Percentiles rank a stretch among this genome's conserved stretches.
Conservation (phyloP, 2,888 invertebrate genomes). For the Dasypogon diadema region DNA sequence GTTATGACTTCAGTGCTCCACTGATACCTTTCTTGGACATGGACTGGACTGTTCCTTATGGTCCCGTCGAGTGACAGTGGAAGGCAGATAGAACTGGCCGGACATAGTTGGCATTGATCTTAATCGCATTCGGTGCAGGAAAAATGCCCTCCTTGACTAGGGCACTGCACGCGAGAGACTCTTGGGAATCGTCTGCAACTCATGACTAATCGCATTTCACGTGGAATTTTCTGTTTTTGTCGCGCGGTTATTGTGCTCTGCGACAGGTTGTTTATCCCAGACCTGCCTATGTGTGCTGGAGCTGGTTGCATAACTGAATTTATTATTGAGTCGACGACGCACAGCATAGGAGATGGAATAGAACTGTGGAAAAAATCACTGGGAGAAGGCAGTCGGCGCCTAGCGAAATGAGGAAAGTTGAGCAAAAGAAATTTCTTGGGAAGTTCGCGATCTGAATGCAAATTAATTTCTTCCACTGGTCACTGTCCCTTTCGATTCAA, state of each 20-base stretch:
- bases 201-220: conserved; percentile 21
- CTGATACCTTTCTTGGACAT: not conserved
- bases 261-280: conserved; percentile 15
- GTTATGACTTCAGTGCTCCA: not conserved
- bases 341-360: not conserved
- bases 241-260: not conserved
- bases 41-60: not conserved
- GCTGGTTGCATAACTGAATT: not conserved
- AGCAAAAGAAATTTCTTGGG: not conserved
- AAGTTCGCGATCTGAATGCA: not conserved
- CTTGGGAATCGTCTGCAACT: not conserved
- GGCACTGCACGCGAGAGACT: not conserved
- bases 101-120: not conserved
- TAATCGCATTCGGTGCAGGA: not conserved
- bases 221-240: not conserved
- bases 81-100: not conserved
- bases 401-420: not conserved
- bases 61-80: not conserved
- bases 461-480: too few relatives aligned
- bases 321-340: not conserved
- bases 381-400: not conserved
- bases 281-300: conserved; percentile 15
- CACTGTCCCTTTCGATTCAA: too few relatives aligned
- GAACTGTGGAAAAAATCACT: too few relatives aligned
- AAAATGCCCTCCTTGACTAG: not conserved